Base-by-base conservation (phyloP, 2,888 invertebrate genomes). In the Melinaea menophilus region DNA sequence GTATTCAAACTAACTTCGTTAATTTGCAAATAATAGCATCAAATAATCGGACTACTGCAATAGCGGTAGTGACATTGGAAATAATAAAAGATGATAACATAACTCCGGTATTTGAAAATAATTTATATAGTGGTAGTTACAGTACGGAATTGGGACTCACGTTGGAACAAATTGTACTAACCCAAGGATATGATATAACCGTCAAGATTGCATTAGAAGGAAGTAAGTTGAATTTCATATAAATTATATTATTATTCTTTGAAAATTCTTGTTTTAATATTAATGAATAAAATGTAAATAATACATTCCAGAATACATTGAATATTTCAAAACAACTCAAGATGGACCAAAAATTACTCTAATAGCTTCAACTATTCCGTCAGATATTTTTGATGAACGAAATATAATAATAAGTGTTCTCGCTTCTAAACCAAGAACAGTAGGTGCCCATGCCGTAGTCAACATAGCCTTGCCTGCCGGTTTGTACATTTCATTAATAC, bases 81-180 rank as follows among this genome's bases (percentile, higher is more conserved):
- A 81, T 88, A 56, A 72, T 86, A 59, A 85, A 85, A 65, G 79
- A 86, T 22, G 88, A 88, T 61, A 74, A 70, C 22, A 64, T 74
- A 2, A 85, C 86, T 0, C 88, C 87, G 0, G 72, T 79, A 3
- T 88, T 88, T 64, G 79, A 78, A 63, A 72, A 70, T 35, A 67
- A 74, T 11, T 66, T 86, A 46, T 88, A 88, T 64, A 71, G 64
- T 5, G 86, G 84, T 46, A 73, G 71, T 12, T 87, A 86, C 66
- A 73, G 76, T 37, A 37, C 73, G 46, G 64, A 65, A 7, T 66
- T 69, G 11, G 81, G 79, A 12, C 72, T 88, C 58, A 69, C 45
- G 7, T 48, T 83, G n/a, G 81, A 81, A 2, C 66, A 72, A 66
- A 81, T 88, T 54, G 47, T 64, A 4, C 67, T 88, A 45, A 65